Evolutionary conservation across 2,113 vertebrate species (phyloP).

Genomic region (Syngnathus floridae): DNA sequence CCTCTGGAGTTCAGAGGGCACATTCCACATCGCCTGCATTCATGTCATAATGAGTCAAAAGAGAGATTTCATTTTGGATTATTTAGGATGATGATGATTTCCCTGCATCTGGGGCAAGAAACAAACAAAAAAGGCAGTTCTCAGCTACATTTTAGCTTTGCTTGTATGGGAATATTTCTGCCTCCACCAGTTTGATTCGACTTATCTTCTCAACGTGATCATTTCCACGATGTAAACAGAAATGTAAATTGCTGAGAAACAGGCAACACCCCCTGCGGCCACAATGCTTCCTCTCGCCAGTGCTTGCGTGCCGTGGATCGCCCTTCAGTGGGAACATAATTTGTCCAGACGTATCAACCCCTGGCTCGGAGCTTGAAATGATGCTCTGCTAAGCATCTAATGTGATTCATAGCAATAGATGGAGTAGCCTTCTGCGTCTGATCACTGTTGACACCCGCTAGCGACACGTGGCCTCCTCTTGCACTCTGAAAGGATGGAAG

Average conservation of each 20-base stretch:
- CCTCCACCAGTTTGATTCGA: conserved; percentile 3
- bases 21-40: conserved; percentile 17
- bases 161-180: neutral
- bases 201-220: conserved; percentile 15
- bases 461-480: conserved; percentile 11
- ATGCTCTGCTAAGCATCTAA: conserved; percentile 18
- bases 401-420: conserved; percentile 33
- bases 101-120: neutral
- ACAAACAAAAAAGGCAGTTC: neutral
- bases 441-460: conserved; percentile 10
- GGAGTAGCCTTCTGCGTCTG: conserved; percentile 18
- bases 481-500: conserved; percentile 4
- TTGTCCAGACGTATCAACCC: conserved; percentile 18
- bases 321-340: conserved; percentile 22
- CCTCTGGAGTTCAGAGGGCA: conserved; percentile 20
- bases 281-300: conserved; percentile 1
- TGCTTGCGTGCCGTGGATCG: neutral
- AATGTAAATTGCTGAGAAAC: conserved; percentile 4
- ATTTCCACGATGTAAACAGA: conserved; percentile 6
- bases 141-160: neutral
- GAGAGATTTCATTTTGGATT: neutral
- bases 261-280: neutral
- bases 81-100: neutral
- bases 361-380: conserved; percentile 22
- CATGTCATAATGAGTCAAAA: neutral